A percentile compares a stretch with the other conserved stretches of the same genome.
Conservation (phyloP, 2,888 invertebrate species). For the Nymphalis polychloros region DNA sequence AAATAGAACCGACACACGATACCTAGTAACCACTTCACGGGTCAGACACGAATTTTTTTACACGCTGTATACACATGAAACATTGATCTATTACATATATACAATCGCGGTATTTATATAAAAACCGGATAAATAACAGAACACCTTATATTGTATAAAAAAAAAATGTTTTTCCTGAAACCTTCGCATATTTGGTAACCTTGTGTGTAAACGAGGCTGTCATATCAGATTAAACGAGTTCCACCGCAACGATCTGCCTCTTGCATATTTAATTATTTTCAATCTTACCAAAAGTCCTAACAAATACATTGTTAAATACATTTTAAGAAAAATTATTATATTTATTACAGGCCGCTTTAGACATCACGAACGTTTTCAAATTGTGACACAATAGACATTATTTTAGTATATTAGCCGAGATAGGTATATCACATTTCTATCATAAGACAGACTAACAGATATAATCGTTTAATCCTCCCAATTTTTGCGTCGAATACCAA, state of each 20-base stretch:
- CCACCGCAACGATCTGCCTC: slow-evolving; percentile 27
- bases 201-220: slow-evolving; percentile 17
- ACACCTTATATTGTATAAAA: not conserved
- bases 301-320: not conserved
- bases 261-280: slow-evolving; percentile 29
- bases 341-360: not conserved
- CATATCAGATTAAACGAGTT: slow-evolving; percentile 30
- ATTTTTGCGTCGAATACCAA: not conserved
- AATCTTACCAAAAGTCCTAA: slow-evolving; percentile 16
- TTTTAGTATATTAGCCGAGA: no score
- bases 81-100: no score
- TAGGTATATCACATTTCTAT: no score
- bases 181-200: slow-evolving; percentile 14
- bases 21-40: no score
- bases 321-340: not conserved
- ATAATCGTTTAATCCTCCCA: no score
- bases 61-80: no score
- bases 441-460: no score
- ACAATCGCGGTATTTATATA: no score
- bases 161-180: not conserved
- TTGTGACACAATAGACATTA: no score
- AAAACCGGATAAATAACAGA: not conserved
- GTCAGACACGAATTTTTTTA: no score
- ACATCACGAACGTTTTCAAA: not conserved
- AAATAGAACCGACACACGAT: no score